A percentile compares a stretch with the other conserved stretches of the same genome.
Evolutionary conservation across 2,888 invertebrate species (phyloP).

Genomic region (Papilio demoleus): DNA sequence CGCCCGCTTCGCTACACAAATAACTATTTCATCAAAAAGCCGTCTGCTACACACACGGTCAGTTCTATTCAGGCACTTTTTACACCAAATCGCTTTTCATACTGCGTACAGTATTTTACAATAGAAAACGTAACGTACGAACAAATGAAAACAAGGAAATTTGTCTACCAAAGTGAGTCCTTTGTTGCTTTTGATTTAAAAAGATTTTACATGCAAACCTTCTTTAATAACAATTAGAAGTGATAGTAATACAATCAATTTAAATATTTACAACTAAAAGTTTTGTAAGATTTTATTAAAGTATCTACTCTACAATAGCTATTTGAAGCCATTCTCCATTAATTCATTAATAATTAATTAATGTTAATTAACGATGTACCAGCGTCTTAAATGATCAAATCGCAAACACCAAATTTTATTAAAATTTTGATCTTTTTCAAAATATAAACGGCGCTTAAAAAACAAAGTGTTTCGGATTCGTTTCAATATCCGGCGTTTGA

Average conservation of each 20-base stretch:
- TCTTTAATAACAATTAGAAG: not conserved
- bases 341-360: too few species aligned
- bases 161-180: not conserved
- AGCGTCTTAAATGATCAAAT: too few species aligned
- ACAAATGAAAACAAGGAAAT: conserved; percentile 3
- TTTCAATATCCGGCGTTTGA: too few species aligned
- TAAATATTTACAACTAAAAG: not conserved
- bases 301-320: too few species aligned
- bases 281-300: too few species aligned
- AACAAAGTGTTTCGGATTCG: too few species aligned
- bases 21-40: not conserved
- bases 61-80: conserved; percentile 7
- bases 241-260: not conserved
- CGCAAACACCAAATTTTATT: too few species aligned
- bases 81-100: conserved; percentile 31
- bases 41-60: conserved; percentile 3
- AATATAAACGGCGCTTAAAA: too few species aligned
- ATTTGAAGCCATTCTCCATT: too few species aligned
- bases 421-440: too few species aligned
- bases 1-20: not conserved
- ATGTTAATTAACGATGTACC: too few species aligned
- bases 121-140: conserved; percentile 1
- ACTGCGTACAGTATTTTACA: conserved; percentile 12
- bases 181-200: not conserved
- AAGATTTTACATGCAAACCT: not conserved